These are phyloP conservation scores for Bicyclus anynana DNA, from an alignment of 1,140 invertebrate species.

Conservation along the genomic window DNA sequence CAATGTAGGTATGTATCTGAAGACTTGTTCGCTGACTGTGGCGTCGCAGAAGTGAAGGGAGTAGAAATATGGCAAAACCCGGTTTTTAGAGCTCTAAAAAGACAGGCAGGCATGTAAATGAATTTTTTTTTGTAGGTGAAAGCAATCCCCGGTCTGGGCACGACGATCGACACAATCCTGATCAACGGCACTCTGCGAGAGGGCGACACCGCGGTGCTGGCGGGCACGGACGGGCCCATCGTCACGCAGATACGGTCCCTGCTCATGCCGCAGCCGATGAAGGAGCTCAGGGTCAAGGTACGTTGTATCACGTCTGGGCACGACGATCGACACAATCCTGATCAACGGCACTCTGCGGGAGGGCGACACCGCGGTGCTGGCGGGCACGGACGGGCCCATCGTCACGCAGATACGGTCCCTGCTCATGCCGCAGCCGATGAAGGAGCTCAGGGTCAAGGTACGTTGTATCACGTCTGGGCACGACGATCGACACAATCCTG, in stretches of 20 bases:
- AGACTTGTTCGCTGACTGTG: too few relatives aligned
- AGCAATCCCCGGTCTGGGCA: conserved; percentile 97
- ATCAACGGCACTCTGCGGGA: conserved; percentile 96
- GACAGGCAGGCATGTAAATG: too few relatives aligned
- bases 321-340: conserved; percentile 99
- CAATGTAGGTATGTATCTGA: too few relatives aligned
- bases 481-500: conserved; percentile 99
- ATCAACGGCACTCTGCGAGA: conserved; percentile 96
- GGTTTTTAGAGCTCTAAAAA: too few relatives aligned
- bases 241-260: conserved; percentile 98
- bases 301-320: conserved; percentile 88
- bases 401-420: conserved; percentile 98
- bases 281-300: conserved; percentile 98
- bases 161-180: conserved; percentile 99
- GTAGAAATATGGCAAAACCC: too few relatives aligned
- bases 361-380: conserved; percentile 96
- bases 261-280: conserved; percentile 98
- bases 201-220: conserved; percentile 96
- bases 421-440: conserved; percentile 98
- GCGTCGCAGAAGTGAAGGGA: too few relatives aligned
- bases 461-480: conserved; percentile 88
- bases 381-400: conserved; percentile 98
- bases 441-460: conserved; percentile 98
- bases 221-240: conserved; percentile 98
- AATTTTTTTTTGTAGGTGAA: conserved; percentile 83